Base-by-base conservation (phyloP, 2,888 invertebrate species). In the Pterobdella sp. region DNA sequence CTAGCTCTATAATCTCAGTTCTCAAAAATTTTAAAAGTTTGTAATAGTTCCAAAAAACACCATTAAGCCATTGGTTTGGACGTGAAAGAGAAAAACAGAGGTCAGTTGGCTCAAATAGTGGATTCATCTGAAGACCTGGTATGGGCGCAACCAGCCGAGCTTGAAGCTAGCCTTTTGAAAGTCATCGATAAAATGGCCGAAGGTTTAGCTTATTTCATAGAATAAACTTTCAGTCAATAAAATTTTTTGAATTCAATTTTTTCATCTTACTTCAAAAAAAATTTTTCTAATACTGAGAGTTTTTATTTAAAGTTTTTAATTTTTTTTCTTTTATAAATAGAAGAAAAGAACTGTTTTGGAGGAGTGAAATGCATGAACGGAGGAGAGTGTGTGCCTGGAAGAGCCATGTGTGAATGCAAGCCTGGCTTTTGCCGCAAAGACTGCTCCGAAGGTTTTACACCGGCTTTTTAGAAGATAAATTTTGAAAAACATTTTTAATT, bases 281-380 rank as follows among this genome's bases (percentile, higher is more conserved):
- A n/a, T n/a, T n/a, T n/a, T n/a, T n/a, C n/a, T n/a, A n/a, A n/a
- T n/a, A n/a, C n/a, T n/a, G n/a, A n/a, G n/a, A n/a, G n/a, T n/a
- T n/a, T n/a, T n/a, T n/a, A n/a, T n/a, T n/a, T n/a, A n/a, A n/a
- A n/a, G n/a, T n/a, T n/a, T n/a, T n/a, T n/a, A n/a, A n/a, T n/a
- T n/a, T n/a, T n/a, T n/a, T n/a, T n/a, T n/a, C n/a, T n/a, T n/a
- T n/a, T n/a, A n/a, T n/a, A n/a, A n/a, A n/a, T n/a, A 77, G 77
- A 77, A 37, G 74, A 70, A 14, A 73, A 74, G 67, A 75, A 76
- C 31, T 77, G 77, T 37, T 37, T 63, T 26, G 36, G 26, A n/a
- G 35, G 35, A 18, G 52, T 73, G 42, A 76, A 74, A 2, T 77
- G 77, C 37, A 36, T 60, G 56, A 73, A 77, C 37, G 75, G 77